A percentile compares a stretch with the other conserved stretches of the same genome.
These are phyloP conservation scores for Drosophila rufa DNA, from an alignment of 1,140 invertebrate genomes.

Conservation along the genomic window DNA sequence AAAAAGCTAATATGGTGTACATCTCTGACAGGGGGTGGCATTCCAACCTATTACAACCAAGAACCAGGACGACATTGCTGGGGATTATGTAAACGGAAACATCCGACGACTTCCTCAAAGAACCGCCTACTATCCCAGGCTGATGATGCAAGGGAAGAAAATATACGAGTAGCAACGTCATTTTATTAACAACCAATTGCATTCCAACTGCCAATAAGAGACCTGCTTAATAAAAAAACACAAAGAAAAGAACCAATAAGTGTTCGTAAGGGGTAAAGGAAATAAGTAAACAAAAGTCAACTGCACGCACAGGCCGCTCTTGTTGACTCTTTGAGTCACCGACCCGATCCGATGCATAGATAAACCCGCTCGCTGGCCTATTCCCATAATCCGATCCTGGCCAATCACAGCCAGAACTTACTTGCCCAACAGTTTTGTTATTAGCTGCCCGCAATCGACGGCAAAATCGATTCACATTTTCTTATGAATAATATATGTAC, in stretches of 20 bases:
- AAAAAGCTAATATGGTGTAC: background rate
- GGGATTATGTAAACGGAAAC: conserved; percentile 17
- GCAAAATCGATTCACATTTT: conserved; percentile 36
- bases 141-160: background rate
- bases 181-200: background rate
- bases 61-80: conserved; percentile 14
- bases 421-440: conserved; percentile 16
- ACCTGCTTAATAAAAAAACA: conserved; percentile 2
- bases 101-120: conserved; percentile 19
- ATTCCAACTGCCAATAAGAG: background rate
- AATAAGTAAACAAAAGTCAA: conserved; percentile 22
- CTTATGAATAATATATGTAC: conserved; percentile 49
- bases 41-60: background rate
- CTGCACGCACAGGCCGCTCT: conserved; percentile 9
- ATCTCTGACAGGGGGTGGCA: too few species aligned
- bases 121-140: background rate
- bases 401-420: conserved; percentile 12
- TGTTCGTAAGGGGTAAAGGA: background rate
- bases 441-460: conserved; percentile 22
- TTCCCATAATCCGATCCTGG: conserved; percentile 4
- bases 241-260: background rate
- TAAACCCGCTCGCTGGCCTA: conserved; percentile 1
- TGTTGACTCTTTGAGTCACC: conserved; percentile 26
- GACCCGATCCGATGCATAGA: conserved; percentile 10
- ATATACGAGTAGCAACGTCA: background rate